phyloP scores from a whole-genome alignment of 2,797 vertebrate species.

The Urocyon cinereoargenteus region DNA sequence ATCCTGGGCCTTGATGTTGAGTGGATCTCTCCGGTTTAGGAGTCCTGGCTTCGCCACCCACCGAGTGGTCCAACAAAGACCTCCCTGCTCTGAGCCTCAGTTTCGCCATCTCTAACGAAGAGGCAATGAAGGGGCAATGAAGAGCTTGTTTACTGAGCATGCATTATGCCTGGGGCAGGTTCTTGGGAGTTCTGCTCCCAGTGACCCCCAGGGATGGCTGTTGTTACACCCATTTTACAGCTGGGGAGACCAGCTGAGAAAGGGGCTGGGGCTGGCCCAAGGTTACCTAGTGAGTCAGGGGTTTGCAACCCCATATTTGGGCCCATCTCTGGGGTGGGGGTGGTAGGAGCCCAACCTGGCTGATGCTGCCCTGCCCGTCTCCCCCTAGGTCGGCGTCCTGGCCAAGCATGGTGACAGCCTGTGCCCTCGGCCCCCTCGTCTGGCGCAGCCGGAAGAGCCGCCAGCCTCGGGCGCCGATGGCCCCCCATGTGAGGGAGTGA shows the following conservation, averaged over 20 bases:
- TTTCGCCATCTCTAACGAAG: not conserved
- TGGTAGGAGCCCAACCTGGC: fast-evolving
- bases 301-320: not conserved
- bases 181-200: not conserved
- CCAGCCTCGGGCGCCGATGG: slow-evolving; percentile 70
- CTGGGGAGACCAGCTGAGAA: not conserved
- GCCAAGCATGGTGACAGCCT: slow-evolving; percentile 93
- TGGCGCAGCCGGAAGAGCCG: slow-evolving; percentile 90
- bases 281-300: not conserved
- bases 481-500: slow-evolving; percentile 16
- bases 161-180: not conserved
- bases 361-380: not conserved
- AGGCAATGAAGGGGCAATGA: fast-evolving
- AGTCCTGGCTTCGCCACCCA: not conserved
- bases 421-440: slow-evolving; percentile 93
- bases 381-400: slow-evolving; percentile 69
- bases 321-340: slow-evolving; percentile 42
- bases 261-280: not conserved
- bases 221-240: not conserved
- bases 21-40: not conserved
- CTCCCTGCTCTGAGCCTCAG: not conserved
- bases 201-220: not conserved
- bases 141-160: not conserved
- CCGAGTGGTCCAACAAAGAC: not conserved
- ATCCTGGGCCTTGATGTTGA: not conserved